These are phyloP conservation scores for Syrrhaptes paradoxus DNA, from an alignment of 2,113 vertebrate genomes.

Conservation along the genomic window DNA sequence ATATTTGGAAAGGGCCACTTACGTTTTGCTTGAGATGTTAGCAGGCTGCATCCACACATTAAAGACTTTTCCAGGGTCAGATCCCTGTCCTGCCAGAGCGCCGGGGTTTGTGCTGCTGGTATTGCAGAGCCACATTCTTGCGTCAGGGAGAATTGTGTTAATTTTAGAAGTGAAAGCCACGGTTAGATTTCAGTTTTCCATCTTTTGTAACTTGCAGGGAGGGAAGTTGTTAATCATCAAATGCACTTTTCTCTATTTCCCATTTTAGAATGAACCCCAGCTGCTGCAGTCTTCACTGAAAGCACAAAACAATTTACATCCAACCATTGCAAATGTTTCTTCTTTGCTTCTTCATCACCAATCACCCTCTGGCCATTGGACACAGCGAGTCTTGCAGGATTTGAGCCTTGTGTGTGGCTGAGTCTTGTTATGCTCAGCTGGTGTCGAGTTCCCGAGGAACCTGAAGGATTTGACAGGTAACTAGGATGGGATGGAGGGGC, in stretches of 20 bases:
- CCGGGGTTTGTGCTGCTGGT: neutral
- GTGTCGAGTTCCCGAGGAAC: neutral
- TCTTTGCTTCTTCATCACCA: neutral
- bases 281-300: neutral
- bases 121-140: neutral
- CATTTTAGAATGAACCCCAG: neutral
- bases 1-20: neutral
- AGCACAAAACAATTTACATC: neutral
- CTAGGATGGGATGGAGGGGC: neutral
- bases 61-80: neutral
- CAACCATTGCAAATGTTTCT: neutral
- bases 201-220: neutral
- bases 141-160: neutral
- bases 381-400: neutral
- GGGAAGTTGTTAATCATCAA: fast-evolving
- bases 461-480: neutral
- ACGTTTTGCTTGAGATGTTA: neutral
- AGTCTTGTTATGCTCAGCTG: neutral
- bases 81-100: neutral
- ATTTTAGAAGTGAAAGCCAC: neutral
- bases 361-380: neutral
- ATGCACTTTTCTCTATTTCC: neutral
- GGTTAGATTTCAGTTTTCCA: neutral
- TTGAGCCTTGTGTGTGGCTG: neutral
- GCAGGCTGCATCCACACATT: neutral